phyloP scores from a whole-genome alignment of 2,888 invertebrate genomes.

The Hirudinaria manillensis region DNA sequence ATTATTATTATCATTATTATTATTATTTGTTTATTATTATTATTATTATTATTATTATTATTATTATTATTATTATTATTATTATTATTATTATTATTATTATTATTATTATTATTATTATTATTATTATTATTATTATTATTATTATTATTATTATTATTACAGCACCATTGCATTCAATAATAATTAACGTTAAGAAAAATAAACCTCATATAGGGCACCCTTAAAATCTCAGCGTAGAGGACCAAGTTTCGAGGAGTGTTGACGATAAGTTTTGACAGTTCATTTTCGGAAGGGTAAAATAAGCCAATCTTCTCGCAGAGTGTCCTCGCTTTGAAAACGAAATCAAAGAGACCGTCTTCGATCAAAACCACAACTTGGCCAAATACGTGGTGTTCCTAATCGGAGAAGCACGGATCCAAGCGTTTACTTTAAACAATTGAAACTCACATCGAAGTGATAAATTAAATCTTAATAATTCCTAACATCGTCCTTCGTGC shows the following conservation, averaged over 20 bases:
- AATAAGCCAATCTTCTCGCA: conserved; percentile 25
- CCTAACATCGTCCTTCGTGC: conserved; percentile 13
- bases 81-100: no score
- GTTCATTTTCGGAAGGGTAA: not conserved
- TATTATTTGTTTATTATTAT: no score
- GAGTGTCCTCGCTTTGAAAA: conserved; percentile 25
- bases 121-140: no score
- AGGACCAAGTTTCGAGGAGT: conserved; percentile 17
- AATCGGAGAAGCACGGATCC: not conserved
- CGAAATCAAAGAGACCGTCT: conserved; percentile 22
- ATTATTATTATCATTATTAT: no score
- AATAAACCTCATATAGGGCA: conserved; percentile 27
- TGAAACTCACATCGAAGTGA: no score
- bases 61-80: no score
- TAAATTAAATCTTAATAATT: not conserved
- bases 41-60: no score
- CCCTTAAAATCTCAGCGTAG: conserved; percentile 22
- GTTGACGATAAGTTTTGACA: not conserved
- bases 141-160: no score
- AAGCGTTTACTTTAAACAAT: not conserved
- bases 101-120: no score
- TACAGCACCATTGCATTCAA: no score
- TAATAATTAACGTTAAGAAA: no score
- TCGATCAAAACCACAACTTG: conserved; percentile 27
- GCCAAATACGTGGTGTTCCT: conserved; percentile 25